Evolutionary conservation across 37 sponge, comb jelly and placozoan species (phyloP).

Genomic region (Oscarella lobularis): DNA sequence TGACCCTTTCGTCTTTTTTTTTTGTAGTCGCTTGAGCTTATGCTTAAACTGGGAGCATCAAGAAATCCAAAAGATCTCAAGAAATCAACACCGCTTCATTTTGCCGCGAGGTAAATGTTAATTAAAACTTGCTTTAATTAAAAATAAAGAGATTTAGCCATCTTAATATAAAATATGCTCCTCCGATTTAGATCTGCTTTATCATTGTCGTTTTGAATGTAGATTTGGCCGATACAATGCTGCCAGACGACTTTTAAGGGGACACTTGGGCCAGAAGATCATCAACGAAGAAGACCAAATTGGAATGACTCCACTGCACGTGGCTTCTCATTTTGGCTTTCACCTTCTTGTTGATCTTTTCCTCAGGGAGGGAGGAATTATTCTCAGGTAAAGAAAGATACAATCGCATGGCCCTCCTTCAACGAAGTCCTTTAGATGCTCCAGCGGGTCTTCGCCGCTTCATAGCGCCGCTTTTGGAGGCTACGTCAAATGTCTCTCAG

Average conservation of each 20-base stretch:
- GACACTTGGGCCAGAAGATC: constrained; percentile 17
- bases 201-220: too few species aligned
- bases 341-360: constrained; percentile 41
- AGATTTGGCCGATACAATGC: constrained; percentile 8
- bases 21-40: neutral
- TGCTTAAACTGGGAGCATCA: neutral
- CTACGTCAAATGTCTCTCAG: constrained; percentile 16
- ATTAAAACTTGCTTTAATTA: too few species aligned
- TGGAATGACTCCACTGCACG: constrained; percentile 74
- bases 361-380: constrained; percentile 60
- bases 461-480: constrained; percentile 33
- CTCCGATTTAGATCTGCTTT: too few species aligned
- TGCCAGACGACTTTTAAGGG: constrained; percentile 7
- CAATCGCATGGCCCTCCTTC: neutral
- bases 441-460: constrained; percentile 52
- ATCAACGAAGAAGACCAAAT: constrained; percentile 47
- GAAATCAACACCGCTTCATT: constrained; percentile 41
- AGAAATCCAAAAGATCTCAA: constrained; percentile 13
- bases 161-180: too few species aligned
- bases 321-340: constrained; percentile 39
- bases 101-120: constrained; percentile 36
- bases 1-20: neutral
- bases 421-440: neutral
- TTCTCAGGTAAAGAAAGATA: constrained; percentile 39
- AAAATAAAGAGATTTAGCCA: too few species aligned